Conservation (phyloP, 2,113 vertebrate species). For the Pungitius pungitius region DNA sequence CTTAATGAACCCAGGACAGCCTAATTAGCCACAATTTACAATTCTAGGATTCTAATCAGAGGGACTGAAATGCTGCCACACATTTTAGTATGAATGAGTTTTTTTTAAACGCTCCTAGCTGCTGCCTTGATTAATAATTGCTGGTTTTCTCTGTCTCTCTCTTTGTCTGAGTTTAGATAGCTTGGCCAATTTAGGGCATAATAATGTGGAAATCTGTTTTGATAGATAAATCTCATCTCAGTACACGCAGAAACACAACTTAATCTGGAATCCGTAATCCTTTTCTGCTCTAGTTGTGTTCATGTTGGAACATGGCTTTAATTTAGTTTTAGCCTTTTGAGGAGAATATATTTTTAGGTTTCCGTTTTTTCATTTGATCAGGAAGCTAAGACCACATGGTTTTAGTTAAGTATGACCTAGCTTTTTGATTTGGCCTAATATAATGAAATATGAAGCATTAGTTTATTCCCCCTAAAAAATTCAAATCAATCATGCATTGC, state of each 20-base stretch:
- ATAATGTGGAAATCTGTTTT: constrained; percentile 79
- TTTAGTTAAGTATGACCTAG: neutral
- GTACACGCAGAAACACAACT: neutral
- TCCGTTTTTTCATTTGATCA: neutral
- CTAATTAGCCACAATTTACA: constrained; percentile 99
- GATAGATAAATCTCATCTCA: constrained; percentile 76
- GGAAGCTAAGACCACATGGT: neutral
- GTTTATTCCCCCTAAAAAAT: neutral
- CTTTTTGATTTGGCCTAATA: neutral
- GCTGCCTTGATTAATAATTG: constrained; percentile 99
- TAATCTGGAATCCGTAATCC: neutral
- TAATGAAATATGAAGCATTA: neutral
- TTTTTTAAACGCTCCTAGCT: constrained; percentile 96
- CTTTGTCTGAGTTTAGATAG: constrained; percentile 70
- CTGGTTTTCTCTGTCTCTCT: constrained; percentile 73
- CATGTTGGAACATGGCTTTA: neutral
- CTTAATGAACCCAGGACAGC: constrained; percentile 99
- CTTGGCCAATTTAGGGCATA: constrained; percentile 82
- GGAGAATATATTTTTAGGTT: neutral
- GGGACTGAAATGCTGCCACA: constrained; percentile 89
- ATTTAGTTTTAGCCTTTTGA: neutral
- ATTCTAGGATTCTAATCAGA: constrained; percentile 99
- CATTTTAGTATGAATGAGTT: constrained; percentile 95
- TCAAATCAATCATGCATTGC: no score
- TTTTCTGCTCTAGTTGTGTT: neutral